Evolutionary conservation across 1,140 invertebrate genomes (phyloP), one percentile per base, ranked within the genome.

Genomic region (Zaprionus taronus): DNA sequence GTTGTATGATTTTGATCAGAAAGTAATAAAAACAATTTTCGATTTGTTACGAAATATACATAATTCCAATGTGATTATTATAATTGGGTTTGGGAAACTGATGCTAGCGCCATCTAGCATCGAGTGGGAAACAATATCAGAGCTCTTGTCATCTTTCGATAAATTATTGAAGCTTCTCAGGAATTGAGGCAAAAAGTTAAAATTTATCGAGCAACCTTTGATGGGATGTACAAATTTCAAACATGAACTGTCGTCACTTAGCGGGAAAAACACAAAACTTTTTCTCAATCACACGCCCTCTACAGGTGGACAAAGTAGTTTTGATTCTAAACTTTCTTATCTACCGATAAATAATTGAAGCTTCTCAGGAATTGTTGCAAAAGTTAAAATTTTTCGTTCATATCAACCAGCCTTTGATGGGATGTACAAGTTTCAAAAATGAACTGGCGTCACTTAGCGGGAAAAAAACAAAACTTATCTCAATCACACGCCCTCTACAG

Each of bases 11-110:
- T 92, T 92, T 92, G 84, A 92, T 92, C 91, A 92, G 81, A 92
- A 92, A 92, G 84, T 89, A 92, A 91, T 82, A 85, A 91, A 86
- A 91, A 91, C 80, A 91, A 91, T 92, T 92, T 92, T 92, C 91
- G 91, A 92, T 92, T 92, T 92, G 91, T 92, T 92, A 92, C 91
- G 87, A 92, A 92, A 92, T 92, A 92, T 92, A 92, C 91, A 92
- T 91, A 89, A 89, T 51, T 24, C 9, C 47, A 24, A 70, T 77
- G 67, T 62, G 4, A 20, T 24, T 14, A 36, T 84, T 89, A 66
- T 63, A 55, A 53, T 67, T 31, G 1, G 4, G 24, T 7, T 31
- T 26, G 41, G 44, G 15, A 17, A 36, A 14, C 11, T 14, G 6
- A 2, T 7, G n/a, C n/a, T 44, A 7, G 41, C 15, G 41, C 41